Conservation (phyloP, 2,113 vertebrate species). For the Callipepla squamata region DNA sequence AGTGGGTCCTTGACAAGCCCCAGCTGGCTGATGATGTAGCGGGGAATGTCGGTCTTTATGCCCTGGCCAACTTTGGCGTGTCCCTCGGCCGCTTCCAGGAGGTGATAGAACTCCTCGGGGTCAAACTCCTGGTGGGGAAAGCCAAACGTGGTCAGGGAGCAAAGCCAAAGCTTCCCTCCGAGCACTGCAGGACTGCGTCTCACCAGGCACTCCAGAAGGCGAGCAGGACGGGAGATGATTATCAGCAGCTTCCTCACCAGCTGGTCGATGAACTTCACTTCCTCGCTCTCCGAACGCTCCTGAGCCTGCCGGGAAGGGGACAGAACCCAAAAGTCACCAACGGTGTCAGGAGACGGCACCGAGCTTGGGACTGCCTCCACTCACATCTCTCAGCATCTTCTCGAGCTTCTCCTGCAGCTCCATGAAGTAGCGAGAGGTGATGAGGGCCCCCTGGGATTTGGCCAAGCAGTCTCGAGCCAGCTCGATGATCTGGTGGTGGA, state of each 20-base stretch:
- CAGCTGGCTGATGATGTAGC: slow-evolving; percentile 95
- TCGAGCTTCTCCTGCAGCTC: slow-evolving; percentile 98
- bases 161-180: background rate
- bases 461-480: slow-evolving; percentile 95
- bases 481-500: slow-evolving; percentile 96
- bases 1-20: slow-evolving; percentile 90
- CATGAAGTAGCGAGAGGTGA: slow-evolving; percentile 94
- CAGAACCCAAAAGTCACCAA: background rate
- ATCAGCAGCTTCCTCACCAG: slow-evolving; percentile 94
- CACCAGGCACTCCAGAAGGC: slow-evolving; percentile 95
- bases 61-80: slow-evolving; percentile 94
- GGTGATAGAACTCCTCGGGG: slow-evolving; percentile 96
- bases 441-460: slow-evolving; percentile 90
- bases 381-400: slow-evolving; percentile 91
- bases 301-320: slow-evolving; percentile 79
- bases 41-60: slow-evolving; percentile 93
- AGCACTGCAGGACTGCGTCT: slow-evolving; percentile 12
- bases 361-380: background rate
- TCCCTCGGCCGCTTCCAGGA: slow-evolving; percentile 94
- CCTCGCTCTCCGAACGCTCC: slow-evolving; percentile 93
- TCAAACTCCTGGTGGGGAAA: slow-evolving; percentile 88
- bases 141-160: background rate
- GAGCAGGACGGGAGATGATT: slow-evolving; percentile 92
- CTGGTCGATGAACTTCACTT: slow-evolving; percentile 89
- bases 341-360: background rate